phyloP scores from a whole-genome alignment of 2,888 invertebrate species.

The Pristionchus entomophagus region DNA sequence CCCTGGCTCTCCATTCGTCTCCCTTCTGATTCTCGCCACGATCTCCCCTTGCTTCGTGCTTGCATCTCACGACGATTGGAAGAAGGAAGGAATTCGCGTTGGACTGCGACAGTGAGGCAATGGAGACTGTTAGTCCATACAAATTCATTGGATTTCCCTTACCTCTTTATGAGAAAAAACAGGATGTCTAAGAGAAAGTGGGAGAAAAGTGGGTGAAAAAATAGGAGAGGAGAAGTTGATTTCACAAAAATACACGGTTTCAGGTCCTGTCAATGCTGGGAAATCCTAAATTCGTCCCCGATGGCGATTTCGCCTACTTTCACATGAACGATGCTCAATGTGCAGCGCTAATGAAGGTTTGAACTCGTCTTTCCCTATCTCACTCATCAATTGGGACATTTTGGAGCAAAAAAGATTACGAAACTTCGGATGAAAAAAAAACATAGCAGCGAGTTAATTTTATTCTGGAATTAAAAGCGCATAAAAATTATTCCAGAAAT shows the following conservation, averaged over 20 bases:
- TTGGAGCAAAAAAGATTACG: no score
- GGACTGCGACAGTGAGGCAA: conserved; percentile 16
- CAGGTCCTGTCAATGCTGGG: conserved; percentile 15
- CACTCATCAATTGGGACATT: not conserved
- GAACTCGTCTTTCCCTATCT: not conserved
- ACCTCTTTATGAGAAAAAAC: no score
- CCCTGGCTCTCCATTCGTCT: conserved; percentile 29
- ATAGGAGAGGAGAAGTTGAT: no score
- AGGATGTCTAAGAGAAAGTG: no score
- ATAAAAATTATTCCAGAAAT: not conserved
- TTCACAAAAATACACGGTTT: not conserved
- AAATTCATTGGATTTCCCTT: no score
- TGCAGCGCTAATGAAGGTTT: not conserved
- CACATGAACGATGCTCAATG: conserved; percentile 37
- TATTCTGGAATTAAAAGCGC: not conserved
- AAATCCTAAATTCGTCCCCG: conserved; percentile 22
- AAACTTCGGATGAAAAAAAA: no score
- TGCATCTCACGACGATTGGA: not conserved
- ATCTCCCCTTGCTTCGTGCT: not conserved
- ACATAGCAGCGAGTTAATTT: not conserved
- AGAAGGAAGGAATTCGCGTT: not conserved
- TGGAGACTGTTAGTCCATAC: not conserved
- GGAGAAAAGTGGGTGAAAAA: no score
- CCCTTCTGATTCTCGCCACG: not conserved
- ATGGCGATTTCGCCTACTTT: conserved; percentile 21